A percentile compares a stretch with the other conserved stretches of the same genome.
phyloP scores from a whole-genome alignment of 2,113 vertebrate genomes.

The Enhydra lutris region DNA sequence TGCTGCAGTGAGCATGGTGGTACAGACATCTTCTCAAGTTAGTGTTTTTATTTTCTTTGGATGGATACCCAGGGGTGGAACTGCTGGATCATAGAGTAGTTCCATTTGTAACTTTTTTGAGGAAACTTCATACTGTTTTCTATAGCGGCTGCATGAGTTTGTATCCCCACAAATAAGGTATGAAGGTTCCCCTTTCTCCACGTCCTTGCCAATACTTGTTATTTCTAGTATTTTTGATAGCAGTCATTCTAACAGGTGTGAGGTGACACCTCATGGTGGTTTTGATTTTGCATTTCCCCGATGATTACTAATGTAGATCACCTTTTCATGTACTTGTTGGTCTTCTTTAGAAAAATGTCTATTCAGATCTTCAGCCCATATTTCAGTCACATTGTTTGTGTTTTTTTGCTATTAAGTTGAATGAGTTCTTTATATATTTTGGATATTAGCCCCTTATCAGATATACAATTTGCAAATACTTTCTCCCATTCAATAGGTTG shows the following conservation, averaged over 20 bases:
- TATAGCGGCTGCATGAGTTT: background rate
- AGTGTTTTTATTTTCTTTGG: background rate
- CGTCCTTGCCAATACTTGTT: background rate
- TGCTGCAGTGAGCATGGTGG: no score
- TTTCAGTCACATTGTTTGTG: background rate
- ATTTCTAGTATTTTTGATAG: background rate
- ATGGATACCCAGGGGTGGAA: background rate
- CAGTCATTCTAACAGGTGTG: background rate
- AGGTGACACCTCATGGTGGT: background rate
- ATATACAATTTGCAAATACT: background rate
- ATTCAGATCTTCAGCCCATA: background rate
- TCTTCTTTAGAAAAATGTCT: background rate
- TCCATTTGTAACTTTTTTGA: background rate
- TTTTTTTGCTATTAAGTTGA: background rate
- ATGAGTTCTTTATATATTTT: background rate
- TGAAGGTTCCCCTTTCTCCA: background rate
- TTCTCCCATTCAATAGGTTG: background rate
- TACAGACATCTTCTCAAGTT: background rate
- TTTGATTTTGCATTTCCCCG: background rate
- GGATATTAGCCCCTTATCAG: background rate
- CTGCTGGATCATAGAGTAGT: background rate
- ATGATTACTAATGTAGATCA: background rate
- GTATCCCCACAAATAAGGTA: background rate
- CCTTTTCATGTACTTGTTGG: background rate
- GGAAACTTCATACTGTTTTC: background rate